Evolutionary conservation across 2,797 vertebrate genomes (phyloP), one percentile per base, ranked within the genome.

Genomic region (Oryzias dopingdopingensis): DNA sequence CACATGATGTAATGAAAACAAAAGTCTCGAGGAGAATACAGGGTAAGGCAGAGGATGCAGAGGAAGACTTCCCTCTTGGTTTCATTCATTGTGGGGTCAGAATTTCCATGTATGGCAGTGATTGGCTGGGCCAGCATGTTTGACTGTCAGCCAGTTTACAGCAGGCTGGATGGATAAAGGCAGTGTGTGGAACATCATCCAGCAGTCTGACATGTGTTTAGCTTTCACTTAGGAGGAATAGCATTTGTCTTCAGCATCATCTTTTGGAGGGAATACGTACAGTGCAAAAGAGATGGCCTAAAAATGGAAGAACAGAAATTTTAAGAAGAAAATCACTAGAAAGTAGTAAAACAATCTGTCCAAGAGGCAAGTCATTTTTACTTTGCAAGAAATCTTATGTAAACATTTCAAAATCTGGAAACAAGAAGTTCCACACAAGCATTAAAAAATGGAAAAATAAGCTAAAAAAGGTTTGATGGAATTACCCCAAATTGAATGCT

Each of bases 61-160:
- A n/a, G 17, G 53, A 51, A 62, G 59, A 49, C 23, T 37, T 14
- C 50, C 15, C 64, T 14, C 22, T 42, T 49, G 62, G 59, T 73
- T 69, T 70, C 68, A 76, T 70, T 62, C 71, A 37, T 37, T 12
- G 32, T 62, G 76, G 52, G 74, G 72, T 87, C 77, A 62, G 66
- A 40, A 70, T 84, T 59, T 74, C 90, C 91, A 89, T 92, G 87
- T 92, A 91, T 81, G 90, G 90, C 86, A 81, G 79, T 24, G 67
- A 76, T 74, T 79, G 77, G 76, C 80, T 64, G 53, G 62, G 58
- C 67, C 65, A 15, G 82, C 87, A 24, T 91, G 86, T 81, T 81
- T 80, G 81, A 83, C 79, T 89, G 87, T 89, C 82, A 52, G 80
- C 54, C 67, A 81, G 90, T 90, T 91, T 91, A 91, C 84, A 86